Base-by-base conservation (phyloP, 2,888 invertebrate species). In the Luperina testacea region DNA sequence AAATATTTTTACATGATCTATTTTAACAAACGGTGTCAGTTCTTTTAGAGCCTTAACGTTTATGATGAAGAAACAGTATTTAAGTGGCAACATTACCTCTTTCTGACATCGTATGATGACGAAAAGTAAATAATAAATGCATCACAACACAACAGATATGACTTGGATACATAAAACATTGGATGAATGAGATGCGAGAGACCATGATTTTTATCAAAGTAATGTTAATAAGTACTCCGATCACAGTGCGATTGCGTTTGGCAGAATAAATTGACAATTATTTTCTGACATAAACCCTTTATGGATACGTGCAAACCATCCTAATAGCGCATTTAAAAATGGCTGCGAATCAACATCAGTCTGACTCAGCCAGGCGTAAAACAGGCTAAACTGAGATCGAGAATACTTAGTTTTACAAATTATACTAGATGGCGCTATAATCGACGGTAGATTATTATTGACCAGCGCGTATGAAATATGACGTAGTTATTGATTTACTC, bases 391-490 rank as follows among this genome's bases (percentile, higher is more conserved):
- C 42, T 20, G 2, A 1, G 3, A 42, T 20, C 7, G 38, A 63
- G 24, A 32, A n/a, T 11, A 51, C 15, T 15, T 70, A 51, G 65
- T 83, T 72, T 6, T 0, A 11, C 3, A 24, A 38, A 27, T 27
- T 9, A 20, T 32, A 17, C 68, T 75, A 85, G 84, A 85, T 79
- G 79, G 57, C 83, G 68, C 32, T 65, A 72, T 15, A 15, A 15
- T 48, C 9, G 48, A 48, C 0, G 0, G 17, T 38, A 42, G 45
- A 57, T 73, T 61, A 57, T 73, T 61, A 61, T 45, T 11, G 38
- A 53, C 45, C 15, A 3, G 20, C 24, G 32, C 1, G 15, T 24
- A 11, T 8, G 3, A 27, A 57, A 32, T 71, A n/a, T 13, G 24
- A 11, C 0, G 13, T 57, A 57, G 65, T 73, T 85, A 13, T n/a